Conservation (phyloP, 2,113 vertebrate genomes). For the Stictonetta naevosa region DNA sequence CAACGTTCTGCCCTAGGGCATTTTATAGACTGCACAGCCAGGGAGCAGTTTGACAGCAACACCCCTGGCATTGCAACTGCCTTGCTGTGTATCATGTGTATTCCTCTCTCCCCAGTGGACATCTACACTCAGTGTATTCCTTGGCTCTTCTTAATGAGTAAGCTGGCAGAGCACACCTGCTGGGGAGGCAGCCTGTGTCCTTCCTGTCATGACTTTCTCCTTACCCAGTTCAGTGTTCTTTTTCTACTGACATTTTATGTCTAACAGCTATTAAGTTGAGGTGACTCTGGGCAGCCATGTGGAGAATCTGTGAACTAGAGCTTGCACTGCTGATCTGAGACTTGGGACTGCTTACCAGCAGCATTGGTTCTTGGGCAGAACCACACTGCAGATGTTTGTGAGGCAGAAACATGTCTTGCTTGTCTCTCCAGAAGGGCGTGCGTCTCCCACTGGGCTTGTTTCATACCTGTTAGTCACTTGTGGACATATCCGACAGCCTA, state of each 20-base stretch:
- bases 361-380: not conserved
- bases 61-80: not conserved
- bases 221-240: not conserved
- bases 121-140: not conserved
- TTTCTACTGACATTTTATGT: not conserved
- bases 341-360: not conserved
- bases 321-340: not conserved
- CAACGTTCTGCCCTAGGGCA: not conserved
- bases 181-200: not conserved
- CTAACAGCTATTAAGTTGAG: not conserved
- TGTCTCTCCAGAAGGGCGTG: not conserved
- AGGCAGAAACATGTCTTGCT: not conserved
- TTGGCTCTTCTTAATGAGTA: not conserved
- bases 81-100: not conserved
- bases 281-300: not conserved
- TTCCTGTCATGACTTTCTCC: not conserved
- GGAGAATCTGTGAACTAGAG: not conserved
- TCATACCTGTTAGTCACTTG: not conserved
- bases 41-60: not conserved
- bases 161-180: not conserved
- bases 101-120: not conserved
- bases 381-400: not conserved
- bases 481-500: not conserved
- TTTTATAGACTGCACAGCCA: not conserved
- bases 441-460: not conserved